Evolutionary conservation across 2,113 vertebrate genomes (phyloP), one percentile per base, ranked within the genome.

Genomic region (Lucifuga dentata): DNA sequence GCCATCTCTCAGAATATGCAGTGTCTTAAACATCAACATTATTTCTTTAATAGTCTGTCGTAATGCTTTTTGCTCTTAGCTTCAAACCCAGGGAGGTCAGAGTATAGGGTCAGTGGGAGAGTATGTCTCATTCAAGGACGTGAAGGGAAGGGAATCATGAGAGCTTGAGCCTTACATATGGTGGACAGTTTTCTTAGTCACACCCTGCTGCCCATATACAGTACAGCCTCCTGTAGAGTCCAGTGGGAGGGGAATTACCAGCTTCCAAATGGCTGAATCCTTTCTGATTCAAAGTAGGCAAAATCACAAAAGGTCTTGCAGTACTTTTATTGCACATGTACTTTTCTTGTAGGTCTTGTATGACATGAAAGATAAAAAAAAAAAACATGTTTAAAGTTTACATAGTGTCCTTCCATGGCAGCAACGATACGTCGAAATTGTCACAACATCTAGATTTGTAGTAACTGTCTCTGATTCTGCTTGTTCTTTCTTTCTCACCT

Each of bases 41-140:
- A 66, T 68, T 64, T 80, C 81, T 82, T 68, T 67, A 64, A 76
- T n/a, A 49, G 19, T 65, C 45, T 57, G 38, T 43, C 40, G 56
- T 40, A 0, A 26, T 66, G 43, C 41, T 74, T 67, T 62, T 56
- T 57, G 44, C 43, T 44, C 58, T 80, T 39, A 50, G 21, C 26
- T 57, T 24, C 40, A 29, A 67, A 12, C 11, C 26, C 48, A 48
- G 52, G 39, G 65, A 61, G 74, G 57, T 84, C 68, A 74, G 79
- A 38, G 51, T 4, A 11, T 43, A 67, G 72, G 69, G 56, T 83
- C 65, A 26, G 21, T 19, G 59, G 24, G 20, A 56, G 40, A n/a
- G n/a, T 11, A 35, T 45, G 58, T 49, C 51, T 55, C 40, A n/a
- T 41, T 59, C 40, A 33, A 48, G 51, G 32, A 52, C 19, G 53